These are phyloP conservation scores for Pelagia noctiluca DNA, from an alignment of 30 jellyfish, hydroid and myxozoan species.

Conservation along the genomic window DNA sequence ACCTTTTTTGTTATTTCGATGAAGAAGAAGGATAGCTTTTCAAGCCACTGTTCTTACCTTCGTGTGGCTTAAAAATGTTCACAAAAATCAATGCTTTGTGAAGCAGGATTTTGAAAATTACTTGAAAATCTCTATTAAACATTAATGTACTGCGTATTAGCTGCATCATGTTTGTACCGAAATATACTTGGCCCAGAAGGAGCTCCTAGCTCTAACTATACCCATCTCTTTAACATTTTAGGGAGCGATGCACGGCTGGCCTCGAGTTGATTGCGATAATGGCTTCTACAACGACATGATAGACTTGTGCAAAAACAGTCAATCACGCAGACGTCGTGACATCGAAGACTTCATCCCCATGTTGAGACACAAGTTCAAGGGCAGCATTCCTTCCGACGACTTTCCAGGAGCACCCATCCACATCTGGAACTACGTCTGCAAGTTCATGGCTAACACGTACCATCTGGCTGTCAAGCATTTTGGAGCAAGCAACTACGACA, in stretches of 20 bases:
- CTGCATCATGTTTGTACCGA: too few relatives aligned
- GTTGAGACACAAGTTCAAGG: constrained; percentile 61
- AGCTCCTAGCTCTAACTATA: too few relatives aligned
- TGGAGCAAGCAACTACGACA: background rate
- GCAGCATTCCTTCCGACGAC: constrained; percentile 19
- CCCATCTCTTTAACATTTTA: too few relatives aligned
- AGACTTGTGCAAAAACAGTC: constrained; percentile 32
- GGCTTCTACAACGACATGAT: constrained; percentile 74
- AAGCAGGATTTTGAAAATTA: too few relatives aligned
- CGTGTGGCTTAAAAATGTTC: too few relatives aligned
- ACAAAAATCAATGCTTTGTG: too few relatives aligned
- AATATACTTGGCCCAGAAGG: too few relatives aligned
- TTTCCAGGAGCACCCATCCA: background rate
- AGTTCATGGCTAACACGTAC: constrained; percentile 1
- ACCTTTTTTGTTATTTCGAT: too few relatives aligned
- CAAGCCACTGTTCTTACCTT: too few relatives aligned
- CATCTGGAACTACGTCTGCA: constrained; percentile 63
- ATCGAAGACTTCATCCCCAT: constrained; percentile 53
- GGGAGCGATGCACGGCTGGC: constrained; percentile 76
- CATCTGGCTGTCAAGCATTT: background rate
- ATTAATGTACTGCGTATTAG: too few relatives aligned
- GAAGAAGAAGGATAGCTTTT: too few relatives aligned
- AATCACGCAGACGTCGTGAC: constrained; percentile 53
- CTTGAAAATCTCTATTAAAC: too few relatives aligned
- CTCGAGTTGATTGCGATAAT: constrained; percentile 57